Evolutionary conservation across 2,797 vertebrate genomes (phyloP), one percentile per base, ranked within the genome.

Genomic region (Furcifer pardalis): DNA sequence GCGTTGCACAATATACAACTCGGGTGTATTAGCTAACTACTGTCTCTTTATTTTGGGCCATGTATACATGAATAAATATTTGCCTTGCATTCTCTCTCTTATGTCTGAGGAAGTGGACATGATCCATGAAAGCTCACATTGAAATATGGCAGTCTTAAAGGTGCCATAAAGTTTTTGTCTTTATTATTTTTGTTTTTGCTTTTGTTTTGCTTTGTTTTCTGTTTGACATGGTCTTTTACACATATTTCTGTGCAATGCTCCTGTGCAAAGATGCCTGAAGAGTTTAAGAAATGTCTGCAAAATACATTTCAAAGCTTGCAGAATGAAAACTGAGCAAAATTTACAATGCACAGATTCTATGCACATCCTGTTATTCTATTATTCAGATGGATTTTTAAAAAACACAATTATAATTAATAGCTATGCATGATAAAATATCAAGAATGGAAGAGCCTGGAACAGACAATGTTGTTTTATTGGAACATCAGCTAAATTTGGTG

Each of bases 381-480:
- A 15, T 69, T 81, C 62, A 74, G 40, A 1, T 80, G 60, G 37
- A 15, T 46, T 74, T 3, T 59, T 49, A 5, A 60, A 82, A 82
- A 65, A 25, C 63, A 35, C 77, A 32, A 7, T 73, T 42, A 12
- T 25, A 65, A 82, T 72, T 44, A 63, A 40, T 49, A 69, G 19
- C 59, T 46, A 37, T 25, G 59, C 49, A 71, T 63, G 66, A 72
- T 32, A n/a, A 62, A 78, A 63, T 30, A 71, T n/a, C 2, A 49
- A 32, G 66, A 78, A 52, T 32, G 46, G 77, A 87, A 49, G 49
- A 62, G 65, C 87, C 86, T 81, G 89, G 88, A 92, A 82, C 78
- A 83, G 65, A 78, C 59, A 9, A 62, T 87, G 82, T 86, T 87
- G 76, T 86, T 90, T 80, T 84, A 72, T 79, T 84, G 72, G 82